phyloP scores from a whole-genome alignment of 1,140 invertebrate genomes.

The Marisa cornuarietis region DNA sequence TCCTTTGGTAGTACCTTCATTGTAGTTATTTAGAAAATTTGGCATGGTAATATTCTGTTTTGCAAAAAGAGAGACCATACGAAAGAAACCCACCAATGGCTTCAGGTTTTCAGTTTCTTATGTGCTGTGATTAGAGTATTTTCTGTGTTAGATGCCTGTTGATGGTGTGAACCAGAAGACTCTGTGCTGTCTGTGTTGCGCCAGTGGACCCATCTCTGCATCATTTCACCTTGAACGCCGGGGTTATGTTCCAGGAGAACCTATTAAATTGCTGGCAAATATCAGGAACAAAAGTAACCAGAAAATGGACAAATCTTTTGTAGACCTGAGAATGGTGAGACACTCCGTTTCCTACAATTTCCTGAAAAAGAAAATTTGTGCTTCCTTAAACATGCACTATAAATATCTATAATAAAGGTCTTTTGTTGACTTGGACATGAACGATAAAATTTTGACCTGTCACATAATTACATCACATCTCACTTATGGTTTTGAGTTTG shows the following conservation, averaged over 20 bases:
- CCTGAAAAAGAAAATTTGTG: too few relatives aligned
- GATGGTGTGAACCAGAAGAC: slow-evolving; percentile 39
- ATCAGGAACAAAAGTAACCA: slow-evolving; percentile 40
- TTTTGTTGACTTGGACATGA: too few relatives aligned
- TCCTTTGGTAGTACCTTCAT: too few relatives aligned
- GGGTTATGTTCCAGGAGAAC: slow-evolving; percentile 52
- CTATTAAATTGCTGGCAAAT: slow-evolving; percentile 40
- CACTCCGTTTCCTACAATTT: too few relatives aligned
- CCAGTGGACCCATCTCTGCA: slow-evolving; percentile 45
- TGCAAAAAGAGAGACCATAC: not conserved
- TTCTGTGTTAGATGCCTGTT: slow-evolving; percentile 20
- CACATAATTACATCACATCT: too few relatives aligned
- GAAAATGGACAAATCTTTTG: slow-evolving; percentile 31
- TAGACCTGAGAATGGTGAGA: slow-evolving; percentile 35
- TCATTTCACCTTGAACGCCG: slow-evolving; percentile 37
- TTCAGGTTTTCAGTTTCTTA: not conserved
- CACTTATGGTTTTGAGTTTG: too few relatives aligned
- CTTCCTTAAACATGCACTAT: too few relatives aligned
- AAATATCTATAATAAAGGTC: too few relatives aligned
- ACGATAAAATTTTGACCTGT: too few relatives aligned
- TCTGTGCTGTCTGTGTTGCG: slow-evolving; percentile 34
- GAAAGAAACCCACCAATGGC: not conserved
- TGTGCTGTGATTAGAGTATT: not conserved
- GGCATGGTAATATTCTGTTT: not conserved
- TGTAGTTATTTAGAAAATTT: not conserved